Percentiles rank a stretch among this genome's conserved stretches.
Conservation (phyloP, 2,888 invertebrate species). For the Drosophila neutralis region DNA sequence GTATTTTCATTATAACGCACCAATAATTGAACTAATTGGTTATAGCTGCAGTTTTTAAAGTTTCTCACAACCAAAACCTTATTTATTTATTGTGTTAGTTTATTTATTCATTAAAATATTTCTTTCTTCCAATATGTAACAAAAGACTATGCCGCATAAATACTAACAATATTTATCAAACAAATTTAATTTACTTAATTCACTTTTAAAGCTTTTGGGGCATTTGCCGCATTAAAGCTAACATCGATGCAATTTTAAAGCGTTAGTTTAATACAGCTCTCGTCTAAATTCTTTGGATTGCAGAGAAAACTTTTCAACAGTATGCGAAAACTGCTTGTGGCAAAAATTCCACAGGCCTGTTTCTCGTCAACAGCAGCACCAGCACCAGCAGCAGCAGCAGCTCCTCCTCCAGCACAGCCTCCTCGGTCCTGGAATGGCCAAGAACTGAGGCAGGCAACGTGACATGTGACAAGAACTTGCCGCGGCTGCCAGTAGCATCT, state of each 20-base stretch:
- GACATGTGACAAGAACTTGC: conserved; percentile 80
- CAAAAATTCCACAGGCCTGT: conserved; percentile 48
- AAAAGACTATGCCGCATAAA: background rate
- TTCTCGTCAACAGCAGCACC: conserved; percentile 36
- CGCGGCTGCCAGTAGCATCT: conserved; percentile 72
- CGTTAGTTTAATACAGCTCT: conserved; percentile 31
- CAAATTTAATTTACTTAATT: background rate
- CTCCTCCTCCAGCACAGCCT: background rate
- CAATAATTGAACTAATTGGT: background rate
- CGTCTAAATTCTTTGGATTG: conserved; percentile 32
- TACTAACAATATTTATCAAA: background rate
- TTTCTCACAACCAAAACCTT: background rate
- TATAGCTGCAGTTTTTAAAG: no score
- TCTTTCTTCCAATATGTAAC: background rate
- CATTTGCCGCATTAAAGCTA: conserved; percentile 12
- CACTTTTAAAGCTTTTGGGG: background rate
- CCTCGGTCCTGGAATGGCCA: conserved; percentile 12
- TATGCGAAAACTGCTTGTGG: conserved; percentile 44
- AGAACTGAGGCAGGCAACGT: conserved; percentile 62
- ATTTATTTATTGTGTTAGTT: background rate
- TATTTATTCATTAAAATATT: background rate
- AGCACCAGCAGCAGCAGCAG: background rate
- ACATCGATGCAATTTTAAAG: conserved; percentile 34
- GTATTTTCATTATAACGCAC: background rate
- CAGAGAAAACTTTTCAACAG: conserved; percentile 47